A percentile compares a stretch with the other conserved stretches of the same genome.
These are phyloP conservation scores for Sterrhoptilus dennistouni DNA, from an alignment of 2,113 vertebrate genomes.

Conservation along the genomic window DNA sequence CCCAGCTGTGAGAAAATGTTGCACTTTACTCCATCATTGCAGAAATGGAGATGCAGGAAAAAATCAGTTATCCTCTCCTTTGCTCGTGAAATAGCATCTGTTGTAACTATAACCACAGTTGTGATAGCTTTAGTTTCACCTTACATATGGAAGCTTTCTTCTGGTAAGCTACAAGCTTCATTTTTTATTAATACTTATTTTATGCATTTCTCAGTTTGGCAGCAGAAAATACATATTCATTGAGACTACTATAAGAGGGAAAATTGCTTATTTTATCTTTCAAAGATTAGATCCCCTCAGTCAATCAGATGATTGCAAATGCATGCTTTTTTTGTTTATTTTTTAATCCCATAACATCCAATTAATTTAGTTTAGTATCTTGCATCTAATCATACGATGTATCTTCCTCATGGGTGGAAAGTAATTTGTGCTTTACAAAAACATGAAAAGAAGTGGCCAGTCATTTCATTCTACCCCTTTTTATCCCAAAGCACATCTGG, in stretches of 20 bases:
- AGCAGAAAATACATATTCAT: neutral
- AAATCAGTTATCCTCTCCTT: neutral
- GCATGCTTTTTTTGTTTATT: neutral
- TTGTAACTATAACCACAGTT: neutral
- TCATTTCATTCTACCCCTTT: neutral
- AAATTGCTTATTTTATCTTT: neutral
- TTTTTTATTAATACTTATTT: neutral
- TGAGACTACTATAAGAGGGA: neutral
- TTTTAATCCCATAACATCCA: neutral
- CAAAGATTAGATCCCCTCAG: neutral
- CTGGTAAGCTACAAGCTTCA: neutral
- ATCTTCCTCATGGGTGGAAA: constrained; percentile 25
- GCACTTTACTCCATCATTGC: neutral
- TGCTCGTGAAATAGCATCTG: neutral
- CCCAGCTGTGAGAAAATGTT: neutral
- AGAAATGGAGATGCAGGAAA: neutral
- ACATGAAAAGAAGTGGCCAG: constrained; percentile 19
- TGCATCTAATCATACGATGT: neutral
- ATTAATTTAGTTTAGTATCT: constrained; percentile 25
- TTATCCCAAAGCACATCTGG: neutral
- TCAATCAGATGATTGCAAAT: neutral
- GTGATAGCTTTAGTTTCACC: neutral
- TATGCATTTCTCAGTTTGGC: neutral
- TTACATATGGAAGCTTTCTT: neutral
- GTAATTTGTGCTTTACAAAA: constrained; percentile 16